Evolutionary conservation across 2,113 vertebrate genomes (phyloP), one percentile per base, ranked within the genome.

Genomic region (Brevimyrus niger): DNA sequence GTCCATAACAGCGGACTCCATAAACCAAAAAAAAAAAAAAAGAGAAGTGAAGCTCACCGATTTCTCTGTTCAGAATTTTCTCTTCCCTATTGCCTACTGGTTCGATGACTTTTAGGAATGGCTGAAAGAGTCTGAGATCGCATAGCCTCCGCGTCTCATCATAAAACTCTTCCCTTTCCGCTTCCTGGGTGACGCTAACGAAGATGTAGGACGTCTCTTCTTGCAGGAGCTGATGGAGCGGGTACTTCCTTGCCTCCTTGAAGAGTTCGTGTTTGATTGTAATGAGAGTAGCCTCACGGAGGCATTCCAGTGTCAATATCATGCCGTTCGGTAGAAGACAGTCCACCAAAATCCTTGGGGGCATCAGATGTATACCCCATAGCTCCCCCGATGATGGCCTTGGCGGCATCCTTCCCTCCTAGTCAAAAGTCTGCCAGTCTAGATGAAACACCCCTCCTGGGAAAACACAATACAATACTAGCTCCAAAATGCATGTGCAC

Each of bases 341-440:
- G 92, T 99, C 98, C 93, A 99, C 98, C 91, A 98, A 95, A 94
- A 99, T 99, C 95, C 97, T 95, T 1, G 98, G 98, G 92, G 98
- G 98, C 98, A 99, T 99, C 95, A 99, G 96, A 93, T 99, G 98
- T 95, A 99, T 98, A 94, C 98, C 98, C 98, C 98, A 99, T 96
- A 99, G 94, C 92, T 99, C 98, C 58, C 98, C 98, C 3, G 98
- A 99, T n/a, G 98, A 99, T 0, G 98, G 98, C 90, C 98, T 96
- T 44, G 98, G 98, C 94, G 98, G 98, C 98, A 99, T 99, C 93
- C 90, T 96, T 93, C 89, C 90, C 91, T 90, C 61, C 86, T 92
- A 51, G 48, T 51, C 31, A 55, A 76, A 88, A 83, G 73, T 31
- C 88, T 55, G 17, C 69, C 47, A 27, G 31, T 83, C 44, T 23